These are phyloP conservation scores for Cynodonichthys magdalenae DNA, from an alignment of 2,797 vertebrate species.

Conservation along the genomic window DNA sequence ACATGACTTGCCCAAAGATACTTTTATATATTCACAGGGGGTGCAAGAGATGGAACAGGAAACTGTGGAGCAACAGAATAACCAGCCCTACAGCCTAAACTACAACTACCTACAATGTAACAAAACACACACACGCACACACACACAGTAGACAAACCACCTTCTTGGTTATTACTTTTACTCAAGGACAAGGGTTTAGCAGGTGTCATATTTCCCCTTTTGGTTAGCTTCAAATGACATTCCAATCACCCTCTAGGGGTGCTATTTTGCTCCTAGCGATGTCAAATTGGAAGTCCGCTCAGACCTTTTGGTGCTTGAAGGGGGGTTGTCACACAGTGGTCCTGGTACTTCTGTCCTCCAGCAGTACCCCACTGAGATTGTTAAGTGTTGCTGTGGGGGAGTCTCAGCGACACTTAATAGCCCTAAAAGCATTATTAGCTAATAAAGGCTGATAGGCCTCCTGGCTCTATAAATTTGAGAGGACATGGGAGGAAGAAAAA, in stretches of 20 bases:
- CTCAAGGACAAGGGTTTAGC: slow-evolving; percentile 14
- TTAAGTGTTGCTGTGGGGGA: slow-evolving; percentile 66
- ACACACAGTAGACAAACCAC: neutral
- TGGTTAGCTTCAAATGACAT: slow-evolving; percentile 32
- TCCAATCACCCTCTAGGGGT: slow-evolving; percentile 26
- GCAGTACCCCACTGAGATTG: slow-evolving; percentile 49
- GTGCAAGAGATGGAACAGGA: too few relatives aligned
- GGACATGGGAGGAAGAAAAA: slow-evolving; percentile 32
- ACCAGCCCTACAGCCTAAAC: neutral
- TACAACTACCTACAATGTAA: neutral
- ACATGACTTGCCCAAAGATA: neutral
- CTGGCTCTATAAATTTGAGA: slow-evolving; percentile 61
- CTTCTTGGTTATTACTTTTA: slow-evolving; percentile 5
- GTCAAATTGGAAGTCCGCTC: slow-evolving; percentile 65
- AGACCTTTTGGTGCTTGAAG: slow-evolving; percentile 43
- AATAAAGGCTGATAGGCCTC: slow-evolving; percentile 76
- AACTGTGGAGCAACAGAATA: neutral
- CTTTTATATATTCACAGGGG: neutral
- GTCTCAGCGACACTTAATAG: slow-evolving; percentile 65
- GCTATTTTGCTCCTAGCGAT: slow-evolving; percentile 25
- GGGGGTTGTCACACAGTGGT: slow-evolving; percentile 51
- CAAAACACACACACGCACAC: neutral
- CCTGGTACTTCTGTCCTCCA: slow-evolving; percentile 51
- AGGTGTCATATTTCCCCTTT: slow-evolving; percentile 7
- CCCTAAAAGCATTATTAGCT: slow-evolving; percentile 77